phyloP scores from a whole-genome alignment of 2,888 invertebrate genomes.

The Ormyrus nitidulus region DNA sequence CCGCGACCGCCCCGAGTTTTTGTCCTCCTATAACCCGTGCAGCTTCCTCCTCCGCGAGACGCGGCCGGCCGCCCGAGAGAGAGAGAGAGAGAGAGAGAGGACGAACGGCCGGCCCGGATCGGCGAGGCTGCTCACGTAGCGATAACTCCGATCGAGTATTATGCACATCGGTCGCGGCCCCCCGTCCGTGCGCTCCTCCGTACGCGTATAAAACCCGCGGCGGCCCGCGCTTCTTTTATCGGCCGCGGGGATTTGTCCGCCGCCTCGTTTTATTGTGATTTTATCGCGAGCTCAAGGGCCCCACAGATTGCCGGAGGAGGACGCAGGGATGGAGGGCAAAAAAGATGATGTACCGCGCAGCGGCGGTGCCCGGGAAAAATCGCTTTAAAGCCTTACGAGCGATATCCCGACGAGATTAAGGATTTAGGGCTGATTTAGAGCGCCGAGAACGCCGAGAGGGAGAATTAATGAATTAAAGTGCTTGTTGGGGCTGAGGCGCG shows the following conservation, averaged over 20 bases:
- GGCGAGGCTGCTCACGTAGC: constrained; percentile 52
- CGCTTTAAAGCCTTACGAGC: too few relatives aligned
- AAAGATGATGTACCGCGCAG: too few relatives aligned
- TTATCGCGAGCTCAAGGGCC: constrained; percentile 35
- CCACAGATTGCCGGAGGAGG: constrained; percentile 1
- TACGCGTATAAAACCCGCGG: background rate
- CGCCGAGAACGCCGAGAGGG: background rate
- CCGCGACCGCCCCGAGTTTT: too few relatives aligned
- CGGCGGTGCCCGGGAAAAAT: too few relatives aligned
- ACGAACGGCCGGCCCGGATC: constrained; percentile 47
- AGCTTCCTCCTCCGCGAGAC: background rate
- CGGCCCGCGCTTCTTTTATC: constrained; percentile 42
- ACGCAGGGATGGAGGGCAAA: background rate
- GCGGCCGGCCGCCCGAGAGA: background rate
- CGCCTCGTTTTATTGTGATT: constrained; percentile 50
- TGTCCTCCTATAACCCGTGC: background rate
- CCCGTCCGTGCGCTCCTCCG: constrained; percentile 32
- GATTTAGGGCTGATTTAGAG: too few relatives aligned
- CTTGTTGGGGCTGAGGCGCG: too few relatives aligned
- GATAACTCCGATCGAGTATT: constrained; percentile 53
- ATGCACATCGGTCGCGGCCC: constrained; percentile 7
- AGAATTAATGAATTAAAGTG: background rate
- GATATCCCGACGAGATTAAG: too few relatives aligned
- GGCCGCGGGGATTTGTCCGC: constrained; percentile 47
- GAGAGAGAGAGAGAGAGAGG: constrained; percentile 1